These are phyloP conservation scores for honey bee (Apis mellifera) DNA, from an alignment of 1,140 invertebrate species.

Conservation along the genomic window Amel_HAv3.1 CM009944.2:2062001-2062500, in stretches of 20 bases:
- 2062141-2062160: conserved; percentile 98
- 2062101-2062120: conserved; percentile 97
- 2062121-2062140: conserved; percentile 99
- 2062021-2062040: conserved; percentile 99
- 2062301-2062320: background rate
- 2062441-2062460: conserved; percentile 99
- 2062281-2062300: too few species aligned
- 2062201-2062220: background rate
- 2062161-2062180: conserved; percentile 99
- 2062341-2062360: conserved; percentile 72
- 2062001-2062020: background rate
- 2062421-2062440: conserved; percentile 98
- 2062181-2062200: conserved; percentile 87
- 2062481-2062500: conserved; percentile 95
- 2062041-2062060: conserved; percentile 99
- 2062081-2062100: conserved; percentile 98
- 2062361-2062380: conserved; percentile 99
- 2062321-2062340: background rate
- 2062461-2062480: conserved; percentile 96
- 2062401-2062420: conserved; percentile 98
- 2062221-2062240: too few species aligned
- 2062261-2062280: too few species aligned
- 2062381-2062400: conserved; percentile 97
- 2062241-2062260: too few species aligned
- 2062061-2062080: conserved; percentile 98